A percentile compares a stretch with the other conserved stretches of the same genome.
phyloP scores from a whole-genome alignment of 2,797 vertebrate genomes.

The Antennarius maculatus region DNA sequence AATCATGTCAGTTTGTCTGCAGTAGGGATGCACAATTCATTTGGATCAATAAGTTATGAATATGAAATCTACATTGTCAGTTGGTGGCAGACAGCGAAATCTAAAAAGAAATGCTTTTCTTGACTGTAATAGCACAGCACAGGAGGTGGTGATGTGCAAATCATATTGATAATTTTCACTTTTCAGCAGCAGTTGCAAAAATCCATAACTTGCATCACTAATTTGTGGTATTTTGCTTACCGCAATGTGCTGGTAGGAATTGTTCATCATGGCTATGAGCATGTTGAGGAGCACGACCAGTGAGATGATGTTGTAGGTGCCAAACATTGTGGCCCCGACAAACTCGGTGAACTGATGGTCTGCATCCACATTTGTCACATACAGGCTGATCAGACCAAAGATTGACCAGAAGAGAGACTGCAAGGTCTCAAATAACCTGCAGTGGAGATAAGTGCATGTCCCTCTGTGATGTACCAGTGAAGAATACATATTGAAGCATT shows the following conservation, averaged over 20 bases:
- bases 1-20: not conserved
- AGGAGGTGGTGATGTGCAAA: too few relatives aligned
- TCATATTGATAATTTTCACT: too few relatives aligned
- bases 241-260: slow-evolving; percentile 98
- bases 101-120: too few relatives aligned
- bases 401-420: slow-evolving; percentile 99
- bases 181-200: too few relatives aligned
- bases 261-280: slow-evolving; percentile 99
- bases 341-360: slow-evolving; percentile 97
- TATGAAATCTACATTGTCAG: too few relatives aligned
- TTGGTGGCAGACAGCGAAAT: too few relatives aligned
- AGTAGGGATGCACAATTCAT: too few relatives aligned
- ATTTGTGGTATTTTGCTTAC: slow-evolving; percentile 73
- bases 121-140: too few relatives aligned
- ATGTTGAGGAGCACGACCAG: slow-evolving; percentile 98
- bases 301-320: slow-evolving; percentile 98
- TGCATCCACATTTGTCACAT: slow-evolving; percentile 95
- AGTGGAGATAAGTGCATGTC: not conserved
- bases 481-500: not conserved
- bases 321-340: slow-evolving; percentile 98
- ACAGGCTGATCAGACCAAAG: slow-evolving; percentile 95
- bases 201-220: too few relatives aligned
- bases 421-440: slow-evolving; percentile 97
- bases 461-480: not conserved
- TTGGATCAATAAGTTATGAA: too few relatives aligned